Evolutionary conservation across 2,797 vertebrate species (phyloP).

Genomic region (Natrix natrix): DNA sequence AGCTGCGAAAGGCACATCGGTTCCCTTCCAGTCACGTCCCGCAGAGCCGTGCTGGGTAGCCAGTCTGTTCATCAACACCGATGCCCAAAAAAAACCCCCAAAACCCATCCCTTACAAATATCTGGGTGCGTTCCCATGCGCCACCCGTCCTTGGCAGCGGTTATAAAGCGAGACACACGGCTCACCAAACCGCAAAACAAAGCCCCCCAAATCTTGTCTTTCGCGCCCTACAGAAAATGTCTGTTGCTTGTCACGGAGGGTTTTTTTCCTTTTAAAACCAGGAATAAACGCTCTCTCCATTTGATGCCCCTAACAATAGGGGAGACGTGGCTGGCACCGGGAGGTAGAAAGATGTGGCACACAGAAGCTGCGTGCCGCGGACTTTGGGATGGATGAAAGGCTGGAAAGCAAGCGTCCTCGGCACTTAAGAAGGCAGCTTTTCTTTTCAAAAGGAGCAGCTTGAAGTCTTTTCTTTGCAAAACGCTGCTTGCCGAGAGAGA

Average conservation of each 20-base stretch:
- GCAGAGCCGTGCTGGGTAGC: background rate
- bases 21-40: background rate
- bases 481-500: background rate
- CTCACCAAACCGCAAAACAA: too few relatives aligned
- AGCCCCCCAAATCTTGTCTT: background rate
- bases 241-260: background rate
- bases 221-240: background rate
- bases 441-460: background rate
- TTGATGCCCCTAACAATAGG: background rate
- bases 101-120: background rate
- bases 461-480: background rate
- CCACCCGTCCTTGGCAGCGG: background rate
- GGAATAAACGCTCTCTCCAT: background rate
- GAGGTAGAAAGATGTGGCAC: background rate
- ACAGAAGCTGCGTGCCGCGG: too few relatives aligned
- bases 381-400: background rate
- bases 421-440: background rate
- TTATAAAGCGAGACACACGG: too few relatives aligned
- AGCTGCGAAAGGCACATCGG: background rate
- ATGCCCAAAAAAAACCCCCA: fast-evolving
- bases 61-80: background rate
- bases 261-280: background rate
- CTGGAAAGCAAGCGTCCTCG: background rate
- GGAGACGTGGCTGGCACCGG: background rate
- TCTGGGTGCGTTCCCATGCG: background rate